Evolutionary conservation across 2,113 vertebrate species (phyloP).

Genomic region (Echinops telfairi): DNA sequence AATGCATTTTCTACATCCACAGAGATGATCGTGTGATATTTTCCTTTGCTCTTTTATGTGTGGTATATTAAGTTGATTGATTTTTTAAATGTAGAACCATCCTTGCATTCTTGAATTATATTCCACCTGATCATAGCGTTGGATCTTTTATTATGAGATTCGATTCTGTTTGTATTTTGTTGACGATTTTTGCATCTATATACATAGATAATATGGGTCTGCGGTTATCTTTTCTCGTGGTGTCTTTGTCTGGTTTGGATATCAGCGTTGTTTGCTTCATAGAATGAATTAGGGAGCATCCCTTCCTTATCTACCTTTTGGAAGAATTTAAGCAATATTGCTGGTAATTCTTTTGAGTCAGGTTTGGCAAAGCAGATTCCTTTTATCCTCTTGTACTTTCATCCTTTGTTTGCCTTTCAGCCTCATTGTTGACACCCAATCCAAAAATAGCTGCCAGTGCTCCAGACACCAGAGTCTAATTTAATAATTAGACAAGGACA

Average conservation of each 20-base stretch:
- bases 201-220: background rate
- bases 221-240: no score
- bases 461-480: background rate
- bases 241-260: background rate
- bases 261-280: background rate
- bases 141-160: background rate
- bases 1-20: background rate
- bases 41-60: background rate
- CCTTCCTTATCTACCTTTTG: background rate
- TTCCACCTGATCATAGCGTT: background rate
- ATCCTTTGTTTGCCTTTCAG: background rate
- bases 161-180: background rate
- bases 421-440: background rate
- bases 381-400: background rate
- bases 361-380: background rate
- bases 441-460: background rate
- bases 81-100: background rate
- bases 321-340: background rate
- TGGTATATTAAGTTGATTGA: background rate
- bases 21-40: background rate
- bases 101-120: background rate
- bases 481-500: background rate
- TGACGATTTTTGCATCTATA: background rate
- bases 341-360: background rate
- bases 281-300: background rate